Evolutionary conservation across 2,888 invertebrate species (phyloP).

Genomic region (Pardosa pseudoannulata): DNA sequence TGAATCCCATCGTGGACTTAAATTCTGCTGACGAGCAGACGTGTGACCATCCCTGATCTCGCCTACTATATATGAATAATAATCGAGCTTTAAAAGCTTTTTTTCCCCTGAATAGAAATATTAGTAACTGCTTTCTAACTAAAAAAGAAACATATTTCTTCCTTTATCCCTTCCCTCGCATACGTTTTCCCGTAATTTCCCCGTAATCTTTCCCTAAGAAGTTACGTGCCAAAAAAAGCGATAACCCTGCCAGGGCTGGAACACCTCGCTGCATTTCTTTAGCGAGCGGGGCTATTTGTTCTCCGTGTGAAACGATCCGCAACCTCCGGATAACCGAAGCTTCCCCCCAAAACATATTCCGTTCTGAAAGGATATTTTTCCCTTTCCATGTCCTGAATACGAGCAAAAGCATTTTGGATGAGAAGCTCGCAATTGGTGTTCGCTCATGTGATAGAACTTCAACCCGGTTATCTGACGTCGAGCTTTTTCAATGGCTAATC

Average conservation of each 20-base stretch:
- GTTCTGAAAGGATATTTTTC: constrained; percentile 58
- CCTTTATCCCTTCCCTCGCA: no score
- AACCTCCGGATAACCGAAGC: constrained; percentile 26
- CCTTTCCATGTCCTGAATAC: background rate
- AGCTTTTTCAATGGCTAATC: constrained; percentile 60
- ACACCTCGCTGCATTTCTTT: background rate
- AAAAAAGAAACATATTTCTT: background rate
- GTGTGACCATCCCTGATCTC: no score
- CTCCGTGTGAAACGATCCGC: constrained; percentile 36
- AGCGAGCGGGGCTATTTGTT: constrained; percentile 21
- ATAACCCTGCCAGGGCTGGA: constrained; percentile 11
- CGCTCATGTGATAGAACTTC: constrained; percentile 42
- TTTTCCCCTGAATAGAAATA: no score
- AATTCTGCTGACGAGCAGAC: no score
- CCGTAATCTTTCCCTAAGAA: background rate
- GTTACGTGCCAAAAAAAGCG: constrained; percentile 9
- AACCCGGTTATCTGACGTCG: constrained; percentile 28
- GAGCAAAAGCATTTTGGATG: constrained; percentile 11
- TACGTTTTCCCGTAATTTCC: background rate
- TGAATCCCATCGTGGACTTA: no score
- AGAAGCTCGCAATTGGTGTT: constrained; percentile 53
- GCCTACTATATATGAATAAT: no score
- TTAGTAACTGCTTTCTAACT: no score
- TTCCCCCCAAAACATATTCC: constrained; percentile 28
- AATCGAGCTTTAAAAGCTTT: no score